Base-by-base conservation (phyloP, 2,797 vertebrate genomes). In the Diplodus sargus region DNA sequence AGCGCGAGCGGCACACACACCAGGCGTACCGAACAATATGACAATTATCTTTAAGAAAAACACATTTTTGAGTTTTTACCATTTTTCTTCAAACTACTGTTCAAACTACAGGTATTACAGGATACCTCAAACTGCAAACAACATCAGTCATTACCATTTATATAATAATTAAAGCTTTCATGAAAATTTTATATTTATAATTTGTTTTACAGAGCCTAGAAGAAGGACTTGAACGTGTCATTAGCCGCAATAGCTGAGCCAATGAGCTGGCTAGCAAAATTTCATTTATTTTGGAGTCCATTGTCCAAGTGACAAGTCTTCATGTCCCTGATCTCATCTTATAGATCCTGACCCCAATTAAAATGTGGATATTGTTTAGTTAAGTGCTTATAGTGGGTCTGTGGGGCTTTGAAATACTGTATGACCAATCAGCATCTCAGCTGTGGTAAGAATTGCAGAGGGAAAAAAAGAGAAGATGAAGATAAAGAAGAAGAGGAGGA, bases 401-500 rank as follows among this genome's bases (percentile, higher is more conserved):
- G 16, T 17, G n/a, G 28, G 51, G 25, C 17, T n/a, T 62, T 47
- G 25, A 30, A 56, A 52, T 20, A 48, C 18, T 10, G 47, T 13
- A 59, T 53, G 39, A 70, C 30, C 23, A 52, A 14, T 39, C 16
- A 54, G 18, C 4, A 66, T 57, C 12, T 66, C 10, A 64, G 79
- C 22, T 34, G 51, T 20, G 18, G 53, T 28, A n/a, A 57, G 15
- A 30, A 57, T 23, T 0, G 2, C 11, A 23, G 18, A 17, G 30
- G 18, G 10, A 53, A 39, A 39, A 28, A 30, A 30, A 23, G 30
- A 25, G n/a, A 52, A 15, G 15, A n/a, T 9, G 2, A 52, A 6
- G 28, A 3, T 68, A 56, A 34, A 18, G 25, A 5, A 25, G 34
- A 62, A 45, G 2, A 34, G 42, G 2, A 34, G 53, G 0, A 0